Percentiles rank a stretch among this genome's conserved stretches.
phyloP scores from a whole-genome alignment of 1,140 invertebrate species.

The Nephila pilipes region DNA sequence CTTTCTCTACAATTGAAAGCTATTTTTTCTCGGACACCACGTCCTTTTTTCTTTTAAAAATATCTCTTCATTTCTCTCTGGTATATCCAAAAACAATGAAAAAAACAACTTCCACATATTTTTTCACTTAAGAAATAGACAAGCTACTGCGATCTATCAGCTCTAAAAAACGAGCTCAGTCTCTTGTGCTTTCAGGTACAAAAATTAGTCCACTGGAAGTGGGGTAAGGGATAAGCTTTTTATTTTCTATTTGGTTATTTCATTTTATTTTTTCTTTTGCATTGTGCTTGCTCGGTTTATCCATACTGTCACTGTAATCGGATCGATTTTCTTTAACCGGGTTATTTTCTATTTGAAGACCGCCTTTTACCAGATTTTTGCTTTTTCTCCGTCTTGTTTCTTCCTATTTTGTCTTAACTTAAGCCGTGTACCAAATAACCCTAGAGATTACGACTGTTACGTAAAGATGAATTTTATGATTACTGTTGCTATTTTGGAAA shows the following conservation, averaged over 20 bases:
- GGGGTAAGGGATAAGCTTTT: conserved; percentile 42
- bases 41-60: conserved; percentile 24
- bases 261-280: conserved; percentile 38
- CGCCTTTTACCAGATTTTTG: conserved; percentile 35
- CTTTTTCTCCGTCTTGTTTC: neutral
- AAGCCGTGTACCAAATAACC: conserved; percentile 59
- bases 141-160: conserved; percentile 38
- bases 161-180: conserved; percentile 21
- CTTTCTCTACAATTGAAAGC: neutral
- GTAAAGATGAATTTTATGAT: conserved; percentile 38
- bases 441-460: conserved; percentile 44
- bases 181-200: conserved; percentile 50
- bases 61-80: neutral
- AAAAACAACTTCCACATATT: conserved; percentile 40
- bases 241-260: conserved; percentile 37
- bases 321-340: conserved; percentile 69
- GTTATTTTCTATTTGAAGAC: conserved; percentile 65
- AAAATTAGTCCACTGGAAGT: conserved; percentile 38
- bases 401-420: conserved; percentile 38
- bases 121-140: conserved; percentile 48
- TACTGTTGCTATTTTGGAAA: neutral
- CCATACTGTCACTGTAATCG: conserved; percentile 54
- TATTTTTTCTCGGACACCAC: neutral
- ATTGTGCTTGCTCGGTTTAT: conserved; percentile 34
- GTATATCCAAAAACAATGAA: conserved; percentile 14